These are phyloP conservation scores for Cichladusa arquata DNA, from an alignment of 2,113 vertebrate species.

Conservation along the genomic window DNA sequence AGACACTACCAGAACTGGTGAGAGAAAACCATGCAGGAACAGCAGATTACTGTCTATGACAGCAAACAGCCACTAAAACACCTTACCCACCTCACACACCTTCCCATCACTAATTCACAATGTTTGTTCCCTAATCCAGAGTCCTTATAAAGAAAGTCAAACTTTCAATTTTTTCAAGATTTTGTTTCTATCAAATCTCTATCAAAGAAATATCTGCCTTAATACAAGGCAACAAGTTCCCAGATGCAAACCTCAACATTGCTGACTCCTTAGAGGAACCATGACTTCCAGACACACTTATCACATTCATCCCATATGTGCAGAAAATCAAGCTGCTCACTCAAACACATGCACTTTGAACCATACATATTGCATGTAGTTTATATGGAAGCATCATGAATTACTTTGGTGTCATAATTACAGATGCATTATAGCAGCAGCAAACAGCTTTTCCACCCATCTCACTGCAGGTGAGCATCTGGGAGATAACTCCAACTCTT, in stretches of 20 bases:
- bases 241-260: neutral
- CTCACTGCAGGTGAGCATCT: neutral
- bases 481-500: neutral
- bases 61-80: neutral
- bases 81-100: neutral
- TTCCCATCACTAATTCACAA: neutral
- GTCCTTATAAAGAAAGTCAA: neutral
- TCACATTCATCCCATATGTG: accelerated
- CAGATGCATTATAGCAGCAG: neutral
- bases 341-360: neutral
- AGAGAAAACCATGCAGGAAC: neutral
- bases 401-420: neutral
- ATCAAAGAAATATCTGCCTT: neutral
- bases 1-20: neutral
- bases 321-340: neutral
- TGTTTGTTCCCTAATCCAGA: neutral
- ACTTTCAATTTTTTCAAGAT: neutral
- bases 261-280: neutral
- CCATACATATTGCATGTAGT: neutral
- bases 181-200: neutral
- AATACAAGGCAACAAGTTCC: neutral
- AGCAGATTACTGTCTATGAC: neutral
- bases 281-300: neutral
- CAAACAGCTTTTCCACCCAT: neutral
- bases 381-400: neutral